A percentile compares a stretch with the other conserved stretches of the same genome.
phyloP scores from a whole-genome alignment of 2,888 invertebrate species.

The Diarsia mendica region DNA sequence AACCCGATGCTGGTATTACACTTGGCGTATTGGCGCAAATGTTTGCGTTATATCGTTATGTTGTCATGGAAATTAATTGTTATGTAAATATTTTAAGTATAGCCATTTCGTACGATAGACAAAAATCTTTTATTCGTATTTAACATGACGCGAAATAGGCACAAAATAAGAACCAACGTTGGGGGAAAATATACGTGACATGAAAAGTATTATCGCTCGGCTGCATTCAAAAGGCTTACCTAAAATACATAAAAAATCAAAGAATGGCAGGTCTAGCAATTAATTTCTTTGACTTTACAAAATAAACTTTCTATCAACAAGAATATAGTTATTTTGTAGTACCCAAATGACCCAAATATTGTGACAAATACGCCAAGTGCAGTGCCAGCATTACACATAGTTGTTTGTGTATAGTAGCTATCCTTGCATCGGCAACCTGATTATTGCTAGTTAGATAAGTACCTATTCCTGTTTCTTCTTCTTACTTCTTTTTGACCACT shows the following conservation, averaged over 20 bases:
- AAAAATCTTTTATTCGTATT: no score
- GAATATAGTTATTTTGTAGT: constrained; percentile 12
- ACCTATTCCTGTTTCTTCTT: constrained; percentile 51
- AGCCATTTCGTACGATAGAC: no score
- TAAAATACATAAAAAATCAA: no score
- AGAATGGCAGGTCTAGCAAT: not conserved
- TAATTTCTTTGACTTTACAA: constrained; percentile 2
- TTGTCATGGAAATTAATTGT: not conserved
- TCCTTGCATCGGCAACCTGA: constrained; percentile 64
- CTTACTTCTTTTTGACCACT: constrained; percentile 52
- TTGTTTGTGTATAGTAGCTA: constrained; percentile 58
- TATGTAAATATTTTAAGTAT: no score
- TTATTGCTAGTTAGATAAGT: constrained; percentile 63
- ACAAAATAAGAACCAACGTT: no score
- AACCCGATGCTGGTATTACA: constrained; percentile 32
- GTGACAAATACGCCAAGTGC: constrained; percentile 1
- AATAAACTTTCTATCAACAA: not conserved
- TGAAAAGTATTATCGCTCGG: no score
- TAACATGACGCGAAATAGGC: no score
- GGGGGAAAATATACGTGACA: no score
- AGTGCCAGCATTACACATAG: constrained; percentile 42
- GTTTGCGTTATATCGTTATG: not conserved
- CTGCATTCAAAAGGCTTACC: no score
- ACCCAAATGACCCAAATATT: not conserved
- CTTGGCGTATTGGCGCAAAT: constrained; percentile 10